These are phyloP conservation scores for Rhagoletis zephyria DNA, from an alignment of 1,140 invertebrate genomes.

Conservation along the genomic window DNA sequence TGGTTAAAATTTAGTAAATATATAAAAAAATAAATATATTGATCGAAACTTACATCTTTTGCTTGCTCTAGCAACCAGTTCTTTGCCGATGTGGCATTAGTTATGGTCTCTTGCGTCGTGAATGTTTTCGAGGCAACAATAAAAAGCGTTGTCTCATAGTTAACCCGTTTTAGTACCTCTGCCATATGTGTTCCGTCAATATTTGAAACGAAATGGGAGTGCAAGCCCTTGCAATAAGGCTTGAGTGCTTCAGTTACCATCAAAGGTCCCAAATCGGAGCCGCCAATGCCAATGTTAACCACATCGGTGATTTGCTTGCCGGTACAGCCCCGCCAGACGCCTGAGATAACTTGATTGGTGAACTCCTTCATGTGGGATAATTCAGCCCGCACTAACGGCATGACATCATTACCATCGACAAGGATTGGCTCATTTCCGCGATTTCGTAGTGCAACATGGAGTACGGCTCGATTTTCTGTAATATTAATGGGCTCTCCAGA, in stretches of 20 bases:
- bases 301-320: constrained; percentile 97
- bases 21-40: constrained; percentile 47
- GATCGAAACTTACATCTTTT: constrained; percentile 83
- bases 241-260: constrained; percentile 99
- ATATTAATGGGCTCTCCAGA: constrained; percentile 96
- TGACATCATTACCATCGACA: constrained; percentile 93
- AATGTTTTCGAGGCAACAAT: constrained; percentile 99
- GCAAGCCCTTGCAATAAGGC: constrained; percentile 89
- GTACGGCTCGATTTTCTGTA: constrained; percentile 95
- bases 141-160: constrained; percentile 95
- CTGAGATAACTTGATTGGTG: constrained; percentile 81
- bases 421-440: constrained; percentile 83
- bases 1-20: constrained; percentile 27
- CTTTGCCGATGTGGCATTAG: constrained; percentile 97
- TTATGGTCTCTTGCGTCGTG: constrained; percentile 99
- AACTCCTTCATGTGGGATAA: constrained; percentile 96
- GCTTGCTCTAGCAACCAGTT: constrained; percentile 91
- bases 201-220: constrained; percentile 98
- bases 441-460: constrained; percentile 96
- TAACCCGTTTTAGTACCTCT: constrained; percentile 91
- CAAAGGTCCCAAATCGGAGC: constrained; percentile 97
- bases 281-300: constrained; percentile 99
- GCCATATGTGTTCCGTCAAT: constrained; percentile 99
- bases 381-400: constrained; percentile 93
- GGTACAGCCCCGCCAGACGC: constrained; percentile 85